These are phyloP conservation scores for Luscinia luscinia DNA, from an alignment of 2,797 vertebrate species.

Conservation along the genomic window DNA sequence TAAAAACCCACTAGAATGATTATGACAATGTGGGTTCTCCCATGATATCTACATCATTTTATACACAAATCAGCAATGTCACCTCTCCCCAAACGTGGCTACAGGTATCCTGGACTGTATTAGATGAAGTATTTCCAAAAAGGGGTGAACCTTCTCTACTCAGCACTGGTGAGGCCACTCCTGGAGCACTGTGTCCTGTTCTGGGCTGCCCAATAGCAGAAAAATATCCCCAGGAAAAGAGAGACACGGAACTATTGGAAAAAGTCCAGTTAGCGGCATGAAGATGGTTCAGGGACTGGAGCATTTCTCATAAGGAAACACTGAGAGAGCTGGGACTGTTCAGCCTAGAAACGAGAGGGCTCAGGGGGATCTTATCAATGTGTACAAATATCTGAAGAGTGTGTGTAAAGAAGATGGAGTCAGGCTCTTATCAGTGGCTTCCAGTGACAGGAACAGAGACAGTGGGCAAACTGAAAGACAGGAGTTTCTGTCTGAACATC, in stretches of 20 bases:
- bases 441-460: background rate
- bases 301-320: background rate
- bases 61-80: background rate
- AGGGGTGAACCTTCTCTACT: background rate
- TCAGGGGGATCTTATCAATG: rapidly evolving
- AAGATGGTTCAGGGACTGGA: background rate
- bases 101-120: background rate
- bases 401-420: background rate
- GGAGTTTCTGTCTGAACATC: background rate
- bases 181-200: background rate
- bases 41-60: background rate
- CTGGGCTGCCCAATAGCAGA: background rate
- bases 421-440: background rate
- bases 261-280: background rate
- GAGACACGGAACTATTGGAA: background rate
- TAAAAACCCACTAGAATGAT: background rate
- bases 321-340: background rate
- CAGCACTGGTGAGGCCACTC: background rate
- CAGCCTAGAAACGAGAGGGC: background rate
- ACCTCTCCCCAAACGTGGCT: background rate
- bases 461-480: background rate
- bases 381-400: background rate
- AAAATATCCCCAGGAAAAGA: background rate
- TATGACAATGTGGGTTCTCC: background rate
- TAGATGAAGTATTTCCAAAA: background rate